Evolutionary conservation across 2,797 vertebrate species (phyloP).

Genomic region (Falco berigora): DNA sequence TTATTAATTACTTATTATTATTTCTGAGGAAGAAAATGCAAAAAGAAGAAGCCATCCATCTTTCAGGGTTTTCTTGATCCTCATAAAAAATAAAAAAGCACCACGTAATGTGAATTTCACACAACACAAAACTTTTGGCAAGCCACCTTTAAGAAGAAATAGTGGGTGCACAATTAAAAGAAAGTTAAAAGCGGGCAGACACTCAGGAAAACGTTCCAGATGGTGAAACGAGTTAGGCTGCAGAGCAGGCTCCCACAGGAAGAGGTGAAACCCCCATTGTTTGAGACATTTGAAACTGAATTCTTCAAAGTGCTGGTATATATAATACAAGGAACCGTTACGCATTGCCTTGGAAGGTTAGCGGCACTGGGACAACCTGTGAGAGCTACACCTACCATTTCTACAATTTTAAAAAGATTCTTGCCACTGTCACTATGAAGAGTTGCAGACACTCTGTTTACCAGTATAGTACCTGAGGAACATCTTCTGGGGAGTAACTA

Average conservation of each 20-base stretch:
- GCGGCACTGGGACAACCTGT: rapidly evolving
- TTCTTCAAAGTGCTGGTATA: background rate
- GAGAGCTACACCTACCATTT: background rate
- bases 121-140: background rate
- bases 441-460: background rate
- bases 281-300: conserved; percentile 12
- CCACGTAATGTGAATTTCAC: background rate
- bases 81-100: background rate
- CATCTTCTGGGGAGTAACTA: background rate
- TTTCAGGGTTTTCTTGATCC: background rate
- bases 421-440: background rate
- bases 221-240: conserved; percentile 28
- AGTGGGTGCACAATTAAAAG: background rate
- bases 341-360: background rate
- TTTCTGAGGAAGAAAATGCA: conserved; percentile 1
- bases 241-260: conserved; percentile 40
- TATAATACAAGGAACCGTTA: background rate
- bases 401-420: background rate
- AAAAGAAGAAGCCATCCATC: background rate
- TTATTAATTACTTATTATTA: background rate
- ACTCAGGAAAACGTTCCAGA: conserved; percentile 38
- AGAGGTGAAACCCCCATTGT: conserved; percentile 42
- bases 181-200: conserved; percentile 6
- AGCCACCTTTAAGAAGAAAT: background rate
- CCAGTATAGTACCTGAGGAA: background rate